Evolutionary conservation across 2,113 vertebrate genomes (phyloP), one percentile per base, ranked within the genome.

Genomic region (Cavia porcellus): DNA sequence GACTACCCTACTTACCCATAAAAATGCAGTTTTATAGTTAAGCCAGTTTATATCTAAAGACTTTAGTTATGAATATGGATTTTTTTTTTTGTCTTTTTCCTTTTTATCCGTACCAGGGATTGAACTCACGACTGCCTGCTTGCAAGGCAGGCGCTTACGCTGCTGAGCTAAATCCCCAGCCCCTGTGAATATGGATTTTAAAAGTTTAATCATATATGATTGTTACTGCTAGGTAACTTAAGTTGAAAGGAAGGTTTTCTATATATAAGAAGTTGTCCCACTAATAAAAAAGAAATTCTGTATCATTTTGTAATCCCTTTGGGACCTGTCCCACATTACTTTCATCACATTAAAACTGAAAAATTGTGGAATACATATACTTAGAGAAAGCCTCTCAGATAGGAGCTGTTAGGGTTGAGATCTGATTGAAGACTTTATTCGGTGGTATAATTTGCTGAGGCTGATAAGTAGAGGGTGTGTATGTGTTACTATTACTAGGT

Each of bases 11-110:
- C 82, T 35, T 90, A 62, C 24, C 25, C 59, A 57, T 83, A 91
- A 74, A 83, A 92, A 52, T 20, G 77, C 70, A 86, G 50, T 62
- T 84, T 94, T 80, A 72, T 64, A 80, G 15, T 94, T 92, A 32
- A 86, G 62, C 38, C 55, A 70, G 14, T 93, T 92, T 61, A 89
- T 85, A 85, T 45, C 45, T 64, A n/a, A 2, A 52, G 47, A 77
- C 20, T 14, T 87, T 91, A 42, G 84, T 92, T 92, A 84, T 89
- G 52, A 70, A 72, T 92, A 92, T 38, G 13, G 12, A 85, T 70
- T 84, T 96, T 30, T 38, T 30, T 38, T 38, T 38, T 38, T 38
- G 38, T 38, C 38, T 38, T 38, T 38, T 38, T 38, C 38, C 38
- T 38, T 38, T 38, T 38, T 38, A 38, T 38, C 38, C 38, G 38